Evolutionary conservation across 2,797 vertebrate genomes (phyloP).

Genomic region (Pangasius macronema): DNA sequence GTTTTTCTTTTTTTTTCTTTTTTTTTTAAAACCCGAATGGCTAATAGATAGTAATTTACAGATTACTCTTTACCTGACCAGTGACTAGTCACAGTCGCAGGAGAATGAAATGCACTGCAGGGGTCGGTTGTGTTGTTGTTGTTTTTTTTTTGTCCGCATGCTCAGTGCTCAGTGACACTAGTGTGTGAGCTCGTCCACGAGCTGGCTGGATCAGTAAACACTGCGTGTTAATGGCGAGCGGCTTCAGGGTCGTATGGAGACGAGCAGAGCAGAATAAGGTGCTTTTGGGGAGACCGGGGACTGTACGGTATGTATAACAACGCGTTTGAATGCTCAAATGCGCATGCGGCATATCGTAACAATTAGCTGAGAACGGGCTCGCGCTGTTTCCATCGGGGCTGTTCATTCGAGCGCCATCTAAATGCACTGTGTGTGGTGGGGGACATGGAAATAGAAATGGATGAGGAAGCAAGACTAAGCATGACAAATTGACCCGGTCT

Average conservation of each 20-base stretch:
- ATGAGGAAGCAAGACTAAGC: background rate
- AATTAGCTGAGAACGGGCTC: background rate
- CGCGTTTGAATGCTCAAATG: constrained; percentile 11
- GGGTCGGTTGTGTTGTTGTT: background rate
- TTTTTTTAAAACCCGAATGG: background rate
- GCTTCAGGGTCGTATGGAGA: constrained; percentile 63
- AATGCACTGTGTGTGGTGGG: constrained; percentile 13
- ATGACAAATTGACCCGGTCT: constrained; percentile 5
- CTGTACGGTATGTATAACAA: constrained; percentile 36
- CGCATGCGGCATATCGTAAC: constrained; percentile 10
- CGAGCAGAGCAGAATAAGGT: constrained; percentile 65
- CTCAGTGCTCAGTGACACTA: constrained; percentile 39
- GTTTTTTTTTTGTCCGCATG: constrained; percentile 16
- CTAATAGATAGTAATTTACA: constrained; percentile 3
- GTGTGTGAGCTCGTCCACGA: constrained; percentile 44
- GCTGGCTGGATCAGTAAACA: constrained; percentile 63
- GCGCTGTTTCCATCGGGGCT: background rate
- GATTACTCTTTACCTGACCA: background rate
- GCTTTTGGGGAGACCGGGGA: constrained; percentile 54
- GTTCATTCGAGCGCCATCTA: constrained; percentile 15
- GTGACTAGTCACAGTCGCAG: background rate
- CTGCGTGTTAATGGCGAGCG: constrained; percentile 56
- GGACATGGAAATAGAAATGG: constrained; percentile 17
- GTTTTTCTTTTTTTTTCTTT: constrained; percentile 45
- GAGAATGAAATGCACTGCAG: constrained; percentile 20